Evolutionary conservation across 1,140 invertebrate genomes (phyloP), one percentile per base, ranked within the genome.

Genomic region (Asbolus verrucosus): DNA sequence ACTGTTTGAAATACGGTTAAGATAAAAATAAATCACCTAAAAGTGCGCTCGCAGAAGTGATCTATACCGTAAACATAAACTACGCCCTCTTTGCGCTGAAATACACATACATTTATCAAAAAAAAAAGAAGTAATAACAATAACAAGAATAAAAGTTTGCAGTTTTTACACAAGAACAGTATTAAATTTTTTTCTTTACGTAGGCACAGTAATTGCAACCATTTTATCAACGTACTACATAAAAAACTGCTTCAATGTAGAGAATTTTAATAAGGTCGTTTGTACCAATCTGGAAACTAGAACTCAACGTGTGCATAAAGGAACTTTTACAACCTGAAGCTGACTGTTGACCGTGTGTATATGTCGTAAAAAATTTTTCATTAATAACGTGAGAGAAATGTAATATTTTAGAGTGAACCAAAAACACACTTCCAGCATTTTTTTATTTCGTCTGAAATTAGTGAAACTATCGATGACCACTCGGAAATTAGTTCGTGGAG

Each of bases 1-100:
- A 11, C 33, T 6, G 6, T 36, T 36, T n/a, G n/a, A n/a, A n/a
- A n/a, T n/a, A n/a, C n/a, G n/a, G n/a, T n/a, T n/a, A n/a, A 11
- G 33, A 36, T 36, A 11, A 36, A 36, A 36, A 36, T 36, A 36
- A 36, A 36, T 36, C 33, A 36, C 33, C 11, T n/a, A n/a, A n/a
- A 36, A 36, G 33, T 36, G 33, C 33, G 11, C 5, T n/a, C 33
- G 11, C 11, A 4, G 33, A 36, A 36, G 11, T 36, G 33, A 36
- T 36, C 33, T 36, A 36, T 36, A 27, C 33, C 2, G 33, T 11
- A 11, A 30, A 2, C 33, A 2, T 6, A 36, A 36, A 4, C 33
- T 36, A 4, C 6, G 2, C 2, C 5, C 33, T 36, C 33, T n/a
- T 36, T 36, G 2, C 33, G n/a, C n/a, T n/a, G n/a, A n/a, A 36